Percentiles rank a stretch among this genome's conserved stretches.
These are phyloP conservation scores for Metopolophium dirhodum DNA, from an alignment of 1,140 invertebrate species.

Conservation along the genomic window DNA sequence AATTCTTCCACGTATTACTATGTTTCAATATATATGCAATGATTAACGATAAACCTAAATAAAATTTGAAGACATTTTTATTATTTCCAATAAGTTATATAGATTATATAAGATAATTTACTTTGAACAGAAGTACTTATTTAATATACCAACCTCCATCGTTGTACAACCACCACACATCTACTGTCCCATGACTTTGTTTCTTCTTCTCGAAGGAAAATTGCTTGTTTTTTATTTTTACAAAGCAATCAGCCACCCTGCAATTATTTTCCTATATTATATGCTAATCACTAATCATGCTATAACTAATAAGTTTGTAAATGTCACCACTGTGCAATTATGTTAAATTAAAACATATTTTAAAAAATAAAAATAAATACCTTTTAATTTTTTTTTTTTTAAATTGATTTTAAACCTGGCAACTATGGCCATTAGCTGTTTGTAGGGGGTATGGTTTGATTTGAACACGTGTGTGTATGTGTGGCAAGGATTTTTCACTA, in stretches of 20 bases:
- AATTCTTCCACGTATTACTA: conserved; percentile 45
- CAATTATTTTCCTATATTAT: neutral
- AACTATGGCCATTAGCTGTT: too few species aligned
- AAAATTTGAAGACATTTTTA: neutral
- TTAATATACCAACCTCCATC: conserved; percentile 66
- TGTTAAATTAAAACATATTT: neutral
- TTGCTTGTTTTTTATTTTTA: neutral
- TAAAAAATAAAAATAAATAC: neutral
- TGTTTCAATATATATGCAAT: conserved; percentile 32
- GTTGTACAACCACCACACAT: conserved; percentile 78
- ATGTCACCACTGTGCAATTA: neutral
- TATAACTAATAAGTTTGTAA: neutral
- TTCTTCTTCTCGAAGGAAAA: conserved; percentile 59
- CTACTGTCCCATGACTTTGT: conserved; percentile 67
- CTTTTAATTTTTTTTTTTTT: too few species aligned
- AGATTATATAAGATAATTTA: neutral
- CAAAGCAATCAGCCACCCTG: neutral
- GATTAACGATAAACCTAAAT: conserved; percentile 46
- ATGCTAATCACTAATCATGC: neutral
- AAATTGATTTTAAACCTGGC: too few species aligned
- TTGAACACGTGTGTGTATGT: too few species aligned
- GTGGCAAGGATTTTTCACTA: too few species aligned
- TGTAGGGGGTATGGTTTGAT: too few species aligned
- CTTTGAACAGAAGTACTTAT: neutral
- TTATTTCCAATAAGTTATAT: neutral